Percentiles rank a stretch among this genome's conserved stretches.
Evolutionary conservation across 2,888 invertebrate genomes (phyloP).

Genomic region (Chesias legatella): DNA sequence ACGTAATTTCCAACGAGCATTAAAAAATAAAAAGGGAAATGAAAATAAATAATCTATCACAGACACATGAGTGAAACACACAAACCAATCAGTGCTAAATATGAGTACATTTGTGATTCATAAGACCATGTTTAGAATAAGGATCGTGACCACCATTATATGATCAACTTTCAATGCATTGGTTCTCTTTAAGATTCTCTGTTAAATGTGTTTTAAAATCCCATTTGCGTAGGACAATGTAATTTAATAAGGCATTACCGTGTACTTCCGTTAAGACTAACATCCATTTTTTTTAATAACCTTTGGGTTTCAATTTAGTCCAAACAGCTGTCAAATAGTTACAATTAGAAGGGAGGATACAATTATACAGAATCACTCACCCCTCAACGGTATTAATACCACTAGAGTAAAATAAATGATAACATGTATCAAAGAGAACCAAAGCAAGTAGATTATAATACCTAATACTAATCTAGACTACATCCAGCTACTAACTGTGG

Average conservation of each 20-base stretch:
- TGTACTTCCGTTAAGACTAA: no score
- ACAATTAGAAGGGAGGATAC: no score
- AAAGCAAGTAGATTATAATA: conserved; percentile 8
- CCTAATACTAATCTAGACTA: conserved; percentile 19
- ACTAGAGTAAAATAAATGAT: no score
- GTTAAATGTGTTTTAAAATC: no score
- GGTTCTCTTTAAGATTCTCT: conserved; percentile 12
- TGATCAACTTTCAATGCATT: conserved; percentile 6
- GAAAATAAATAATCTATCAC: conserved; percentile 76
- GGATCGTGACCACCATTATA: conserved; percentile 5
- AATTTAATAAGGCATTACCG: no score
- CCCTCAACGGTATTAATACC: no score
- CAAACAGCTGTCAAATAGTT: no score
- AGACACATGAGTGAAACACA: conserved; percentile 71
- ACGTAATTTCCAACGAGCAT: conserved; percentile 39
- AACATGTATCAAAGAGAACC: conserved; percentile 20
- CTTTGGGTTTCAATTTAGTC: no score
- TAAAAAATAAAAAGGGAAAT: conserved; percentile 31
- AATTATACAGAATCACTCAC: no score
- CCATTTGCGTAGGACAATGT: no score
- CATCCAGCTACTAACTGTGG: conserved; percentile 23
- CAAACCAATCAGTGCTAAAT: conserved; percentile 59
- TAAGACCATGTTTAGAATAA: conserved; percentile 56
- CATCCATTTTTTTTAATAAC: no score
- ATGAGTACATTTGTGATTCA: conserved; percentile 52